These are phyloP conservation scores for Acleris laterana DNA, from an alignment of 2,888 invertebrate species.

Conservation along the genomic window DNA sequence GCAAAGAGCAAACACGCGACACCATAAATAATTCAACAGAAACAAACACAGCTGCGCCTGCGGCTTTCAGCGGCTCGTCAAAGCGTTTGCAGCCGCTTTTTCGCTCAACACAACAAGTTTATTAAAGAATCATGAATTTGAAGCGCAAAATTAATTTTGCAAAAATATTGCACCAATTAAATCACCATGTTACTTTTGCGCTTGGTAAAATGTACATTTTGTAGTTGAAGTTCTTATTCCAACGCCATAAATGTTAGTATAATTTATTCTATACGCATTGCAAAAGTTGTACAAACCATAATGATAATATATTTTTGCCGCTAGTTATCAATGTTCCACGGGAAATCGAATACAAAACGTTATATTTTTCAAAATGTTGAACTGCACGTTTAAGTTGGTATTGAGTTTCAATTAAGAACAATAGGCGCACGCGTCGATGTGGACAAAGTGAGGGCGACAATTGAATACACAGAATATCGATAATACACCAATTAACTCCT, in stretches of 20 bases:
- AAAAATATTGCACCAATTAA: neutral
- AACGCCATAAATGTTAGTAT: neutral
- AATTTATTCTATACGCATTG: neutral
- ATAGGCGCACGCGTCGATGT: slow-evolving; percentile 27
- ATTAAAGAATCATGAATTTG: slow-evolving; percentile 3
- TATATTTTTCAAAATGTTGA: slow-evolving; percentile 6
- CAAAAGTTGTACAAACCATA: no score
- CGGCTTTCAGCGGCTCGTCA: slow-evolving; percentile 24
- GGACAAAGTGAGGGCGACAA: slow-evolving; percentile 11
- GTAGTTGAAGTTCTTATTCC: no score
- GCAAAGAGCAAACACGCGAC: slow-evolving; percentile 10
- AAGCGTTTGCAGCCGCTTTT: slow-evolving; percentile 6
- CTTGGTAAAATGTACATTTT: neutral
- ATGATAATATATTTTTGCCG: slow-evolving; percentile 5
- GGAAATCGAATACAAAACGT: neutral
- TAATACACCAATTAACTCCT: slow-evolving; percentile 25
- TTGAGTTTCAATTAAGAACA: slow-evolving; percentile 21
- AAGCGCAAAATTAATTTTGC: slow-evolving; percentile 16
- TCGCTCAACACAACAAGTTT: neutral
- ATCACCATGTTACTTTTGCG: neutral
- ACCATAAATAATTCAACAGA: slow-evolving; percentile 14
- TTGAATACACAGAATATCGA: slow-evolving; percentile 27
- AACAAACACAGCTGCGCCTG: slow-evolving; percentile 26
- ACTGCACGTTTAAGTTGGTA: slow-evolving; percentile 10
- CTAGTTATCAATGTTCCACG: neutral